Evolutionary conservation across 2,797 vertebrate species (phyloP), one percentile per base, ranked within the genome.

Genomic region (Dicrostonyx torquatus): DNA sequence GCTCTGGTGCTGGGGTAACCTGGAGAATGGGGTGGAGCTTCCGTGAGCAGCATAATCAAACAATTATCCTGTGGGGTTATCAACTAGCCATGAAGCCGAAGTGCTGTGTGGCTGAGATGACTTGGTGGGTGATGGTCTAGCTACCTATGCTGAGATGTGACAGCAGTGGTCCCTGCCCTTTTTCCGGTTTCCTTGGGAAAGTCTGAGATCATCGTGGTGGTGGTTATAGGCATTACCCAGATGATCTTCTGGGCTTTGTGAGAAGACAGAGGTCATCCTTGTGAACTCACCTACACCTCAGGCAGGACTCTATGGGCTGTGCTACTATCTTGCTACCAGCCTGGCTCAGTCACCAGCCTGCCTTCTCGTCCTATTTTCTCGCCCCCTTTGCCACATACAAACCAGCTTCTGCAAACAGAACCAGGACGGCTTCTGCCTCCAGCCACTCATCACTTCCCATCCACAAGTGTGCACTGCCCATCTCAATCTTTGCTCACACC

Each of bases 271-370:
- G 9, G 29, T 70, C 17, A 6, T 88, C 24, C 1, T 45, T 58
- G 7, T 3, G 58, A 43, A 53, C 13, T 20, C 68, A 34, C 24
- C 24, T 10, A 76, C 45, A 22, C 40, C 37, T 31, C 72, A 45
- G 50, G 37, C 18, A 80, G 22, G 29, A 8, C 66, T 40, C 1
- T 9, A 5, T 2, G 1, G 8, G 20, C 40, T 66, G 48, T 45
- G 78, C 20, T 9, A 31, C n/a, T 9, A 1, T 43, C n/a, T 8
- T 48, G 3, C 13, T 17, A 0, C 18, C 1, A 20, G 0, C 6
- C 0, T 9, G 22, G 37, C 14, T 58, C 68, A 15, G 2, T 78
- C 55, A 1, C 18, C 50, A 77, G 66, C 18, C 60, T 10, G 3
- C 20, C 13, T 24, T n/a, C 34, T 58, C 66, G 13, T 17, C 17